Evolutionary conservation across 2,113 vertebrate species (phyloP).

Genomic region (Dipodomys stephensi): DNA sequence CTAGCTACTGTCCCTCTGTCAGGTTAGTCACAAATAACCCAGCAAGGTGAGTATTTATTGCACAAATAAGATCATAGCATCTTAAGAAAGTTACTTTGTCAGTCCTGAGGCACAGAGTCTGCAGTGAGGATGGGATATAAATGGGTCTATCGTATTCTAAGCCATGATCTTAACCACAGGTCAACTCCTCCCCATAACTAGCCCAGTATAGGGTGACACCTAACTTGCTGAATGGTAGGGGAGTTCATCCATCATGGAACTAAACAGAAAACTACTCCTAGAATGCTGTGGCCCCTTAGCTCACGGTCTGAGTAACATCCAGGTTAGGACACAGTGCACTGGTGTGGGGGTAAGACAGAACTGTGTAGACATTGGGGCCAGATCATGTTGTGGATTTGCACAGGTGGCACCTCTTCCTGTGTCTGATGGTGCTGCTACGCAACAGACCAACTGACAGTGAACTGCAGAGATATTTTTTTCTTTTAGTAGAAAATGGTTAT

Average conservation of each 20-base stretch:
- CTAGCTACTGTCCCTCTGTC: background rate
- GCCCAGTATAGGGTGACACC: background rate
- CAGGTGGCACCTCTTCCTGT: background rate
- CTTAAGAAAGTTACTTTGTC: background rate
- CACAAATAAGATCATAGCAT: background rate
- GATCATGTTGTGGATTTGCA: background rate
- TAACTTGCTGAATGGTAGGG: background rate
- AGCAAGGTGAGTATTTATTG: background rate
- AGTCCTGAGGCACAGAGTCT: background rate
- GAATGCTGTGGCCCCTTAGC: background rate
- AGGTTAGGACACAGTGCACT: background rate
- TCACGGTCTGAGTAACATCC: background rate
- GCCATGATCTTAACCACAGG: background rate
- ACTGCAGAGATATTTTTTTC: background rate
- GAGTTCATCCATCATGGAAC: background rate
- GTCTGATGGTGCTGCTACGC: background rate
- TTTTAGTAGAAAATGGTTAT: slow-evolving; percentile 48
- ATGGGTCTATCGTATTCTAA: background rate
- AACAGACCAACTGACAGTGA: background rate
- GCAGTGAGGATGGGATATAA: background rate
- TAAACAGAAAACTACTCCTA: slow-evolving; percentile 7
- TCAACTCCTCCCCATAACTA: accelerated
- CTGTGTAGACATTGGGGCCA: background rate
- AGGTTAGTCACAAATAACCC: background rate
- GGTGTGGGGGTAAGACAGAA: background rate